Conservation (phyloP, 2,888 invertebrate species). For the Thecocarcelia acutangulata region DNA sequence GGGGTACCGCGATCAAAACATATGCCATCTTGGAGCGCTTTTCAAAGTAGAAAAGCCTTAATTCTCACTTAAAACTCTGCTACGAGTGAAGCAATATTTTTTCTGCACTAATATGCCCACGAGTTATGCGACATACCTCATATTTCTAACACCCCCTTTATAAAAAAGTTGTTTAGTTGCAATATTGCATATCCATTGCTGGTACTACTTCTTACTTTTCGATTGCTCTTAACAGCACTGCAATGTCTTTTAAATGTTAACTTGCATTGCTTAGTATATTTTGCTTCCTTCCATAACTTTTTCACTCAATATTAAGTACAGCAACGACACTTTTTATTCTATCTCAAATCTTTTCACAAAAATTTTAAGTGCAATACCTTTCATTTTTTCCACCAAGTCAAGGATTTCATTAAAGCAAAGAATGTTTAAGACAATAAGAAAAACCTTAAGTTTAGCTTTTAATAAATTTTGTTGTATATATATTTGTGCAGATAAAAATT, state of each 20-base stretch:
- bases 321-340: too few species aligned
- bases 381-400: conserved; percentile 54
- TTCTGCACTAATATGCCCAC: too few species aligned
- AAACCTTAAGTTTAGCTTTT: conserved; percentile 1
- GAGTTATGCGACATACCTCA: too few species aligned
- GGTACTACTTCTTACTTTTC: conserved; percentile 37
- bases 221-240: conserved; percentile 54
- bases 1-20: too few species aligned
- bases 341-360: not conserved
- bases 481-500: conserved; percentile 8
- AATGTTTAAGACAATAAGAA: not conserved
- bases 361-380: conserved; percentile 20
- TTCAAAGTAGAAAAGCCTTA: too few species aligned
- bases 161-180: too few species aligned
- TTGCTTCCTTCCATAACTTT: conserved; percentile 15
- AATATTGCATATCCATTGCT: too few species aligned
- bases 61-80: too few species aligned
- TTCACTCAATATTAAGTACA: not conserved
- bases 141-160: too few species aligned
- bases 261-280: conserved; percentile 32
- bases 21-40: too few species aligned
- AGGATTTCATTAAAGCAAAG: conserved; percentile 49
- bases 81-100: too few species aligned
- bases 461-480: conserved; percentile 3
- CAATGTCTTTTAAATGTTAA: conserved; percentile 53